Percentiles rank a stretch among this genome's conserved stretches.
These are phyloP conservation scores for Palaemon carinicauda DNA, from an alignment of 1,140 invertebrate species.

Conservation along the genomic window DNA sequence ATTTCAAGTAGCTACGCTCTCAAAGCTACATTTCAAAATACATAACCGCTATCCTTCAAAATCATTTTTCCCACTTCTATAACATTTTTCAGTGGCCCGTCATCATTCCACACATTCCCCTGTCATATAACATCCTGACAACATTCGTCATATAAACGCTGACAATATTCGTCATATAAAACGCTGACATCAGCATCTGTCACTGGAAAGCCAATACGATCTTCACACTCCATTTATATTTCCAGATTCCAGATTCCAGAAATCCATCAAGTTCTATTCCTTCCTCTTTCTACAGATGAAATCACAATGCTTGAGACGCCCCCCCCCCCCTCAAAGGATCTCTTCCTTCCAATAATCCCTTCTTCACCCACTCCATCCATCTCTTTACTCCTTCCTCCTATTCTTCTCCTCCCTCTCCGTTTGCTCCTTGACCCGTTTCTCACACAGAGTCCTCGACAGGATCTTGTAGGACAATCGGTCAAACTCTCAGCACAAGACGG, in stretches of 20 bases:
- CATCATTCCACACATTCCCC: too few relatives aligned
- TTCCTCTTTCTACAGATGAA: background rate
- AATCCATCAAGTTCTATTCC: background rate
- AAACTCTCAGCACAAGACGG: background rate
- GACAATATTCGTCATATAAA: too few relatives aligned
- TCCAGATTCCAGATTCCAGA: too few relatives aligned
- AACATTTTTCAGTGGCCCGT: background rate
- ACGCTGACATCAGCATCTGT: too few relatives aligned
- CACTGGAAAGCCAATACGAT: too few relatives aligned
- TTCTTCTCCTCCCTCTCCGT: background rate
- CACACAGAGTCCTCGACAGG: background rate
- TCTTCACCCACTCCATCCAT: background rate
- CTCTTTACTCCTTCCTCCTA: background rate
- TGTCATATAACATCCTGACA: too few relatives aligned
- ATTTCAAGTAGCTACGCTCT: too few relatives aligned
- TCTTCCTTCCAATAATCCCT: background rate
- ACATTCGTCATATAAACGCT: too few relatives aligned
- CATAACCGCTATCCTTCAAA: background rate
- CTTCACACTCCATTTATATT: too few relatives aligned
- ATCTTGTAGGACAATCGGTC: background rate
- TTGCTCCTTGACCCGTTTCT: background rate
- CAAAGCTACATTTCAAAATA: too few relatives aligned
- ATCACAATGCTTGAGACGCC: background rate
- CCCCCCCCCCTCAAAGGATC: too few relatives aligned
- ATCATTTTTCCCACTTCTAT: background rate